Conservation (phyloP, 2,797 vertebrate species). For the Tokudaia muenninki region DNA sequence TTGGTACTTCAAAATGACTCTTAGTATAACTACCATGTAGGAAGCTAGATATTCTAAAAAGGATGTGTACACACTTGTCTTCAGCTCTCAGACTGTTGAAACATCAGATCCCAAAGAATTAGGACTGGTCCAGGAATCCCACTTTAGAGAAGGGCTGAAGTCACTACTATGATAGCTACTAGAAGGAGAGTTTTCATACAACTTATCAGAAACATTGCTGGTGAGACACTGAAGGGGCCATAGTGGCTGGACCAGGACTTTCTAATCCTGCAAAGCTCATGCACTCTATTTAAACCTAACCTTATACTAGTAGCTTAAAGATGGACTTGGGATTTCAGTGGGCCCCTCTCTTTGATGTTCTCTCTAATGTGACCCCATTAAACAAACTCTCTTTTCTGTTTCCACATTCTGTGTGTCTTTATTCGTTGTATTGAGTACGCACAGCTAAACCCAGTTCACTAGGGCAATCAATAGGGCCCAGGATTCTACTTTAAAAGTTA, state of each 20-base stretch:
- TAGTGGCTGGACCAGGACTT: background rate
- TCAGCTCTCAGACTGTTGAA: background rate
- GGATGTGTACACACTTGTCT: background rate
- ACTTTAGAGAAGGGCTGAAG: background rate
- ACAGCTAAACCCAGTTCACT: background rate
- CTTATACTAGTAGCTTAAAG: background rate
- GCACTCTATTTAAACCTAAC: background rate
- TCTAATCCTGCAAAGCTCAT: too few relatives aligned
- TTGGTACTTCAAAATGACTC: slow-evolving; percentile 33
- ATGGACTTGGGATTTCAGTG: background rate
- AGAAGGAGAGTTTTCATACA: too few relatives aligned
- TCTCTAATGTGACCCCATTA: background rate
- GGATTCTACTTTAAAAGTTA: background rate
- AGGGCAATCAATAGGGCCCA: background rate
- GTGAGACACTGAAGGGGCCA: background rate
- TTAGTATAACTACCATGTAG: background rate
- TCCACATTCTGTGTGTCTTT: background rate
- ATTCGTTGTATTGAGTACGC: background rate
- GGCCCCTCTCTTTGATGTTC: background rate
- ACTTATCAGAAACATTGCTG: background rate
- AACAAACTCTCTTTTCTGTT: background rate
- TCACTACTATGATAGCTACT: too few relatives aligned
- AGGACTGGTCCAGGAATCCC: background rate
- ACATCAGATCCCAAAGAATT: background rate
- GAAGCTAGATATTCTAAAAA: background rate